These are phyloP conservation scores for Agrotis puta DNA, from an alignment of 2,888 invertebrate species.

Conservation along the genomic window DNA sequence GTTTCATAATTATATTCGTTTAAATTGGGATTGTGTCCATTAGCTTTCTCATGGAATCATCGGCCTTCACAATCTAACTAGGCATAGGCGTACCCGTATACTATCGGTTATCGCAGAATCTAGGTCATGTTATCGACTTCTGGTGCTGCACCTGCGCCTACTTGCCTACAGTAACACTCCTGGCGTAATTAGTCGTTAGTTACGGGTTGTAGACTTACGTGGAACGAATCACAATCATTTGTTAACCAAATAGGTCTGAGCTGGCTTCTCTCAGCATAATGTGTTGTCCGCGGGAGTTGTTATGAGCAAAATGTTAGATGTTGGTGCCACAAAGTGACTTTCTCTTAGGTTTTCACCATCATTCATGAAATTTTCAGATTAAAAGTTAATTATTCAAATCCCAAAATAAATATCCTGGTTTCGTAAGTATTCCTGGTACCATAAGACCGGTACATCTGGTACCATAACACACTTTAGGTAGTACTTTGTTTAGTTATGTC, in stretches of 20 bases:
- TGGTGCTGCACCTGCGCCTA: constrained; percentile 68
- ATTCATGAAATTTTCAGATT: neutral
- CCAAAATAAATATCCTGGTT: neutral
- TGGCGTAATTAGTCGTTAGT: constrained; percentile 65
- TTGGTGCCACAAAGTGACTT: constrained; percentile 33
- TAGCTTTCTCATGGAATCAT: constrained; percentile 16
- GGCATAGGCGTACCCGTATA: constrained; percentile 35
- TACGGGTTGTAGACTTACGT: constrained; percentile 58
- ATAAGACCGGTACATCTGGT: too few relatives aligned
- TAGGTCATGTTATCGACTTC: constrained; percentile 77
- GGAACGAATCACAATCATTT: constrained; percentile 67
- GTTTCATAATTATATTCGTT: constrained; percentile 8
- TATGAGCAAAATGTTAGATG: constrained; percentile 35
- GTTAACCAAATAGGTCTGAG: constrained; percentile 65
- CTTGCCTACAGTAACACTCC: constrained; percentile 48
- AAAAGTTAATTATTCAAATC: neutral
- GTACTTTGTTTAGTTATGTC: neutral
- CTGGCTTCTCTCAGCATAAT: constrained; percentile 29
- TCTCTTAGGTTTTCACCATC: neutral
- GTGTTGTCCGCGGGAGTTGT: constrained; percentile 26
- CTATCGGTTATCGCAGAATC: constrained; percentile 68
- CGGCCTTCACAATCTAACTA: constrained; percentile 51
- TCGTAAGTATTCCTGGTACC: neutral
- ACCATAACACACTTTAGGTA: neutral
- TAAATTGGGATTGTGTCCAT: constrained; percentile 8